These are phyloP conservation scores for Balearica regulorum DNA, from an alignment of 2,797 vertebrate genomes.

Conservation along the genomic window DNA sequence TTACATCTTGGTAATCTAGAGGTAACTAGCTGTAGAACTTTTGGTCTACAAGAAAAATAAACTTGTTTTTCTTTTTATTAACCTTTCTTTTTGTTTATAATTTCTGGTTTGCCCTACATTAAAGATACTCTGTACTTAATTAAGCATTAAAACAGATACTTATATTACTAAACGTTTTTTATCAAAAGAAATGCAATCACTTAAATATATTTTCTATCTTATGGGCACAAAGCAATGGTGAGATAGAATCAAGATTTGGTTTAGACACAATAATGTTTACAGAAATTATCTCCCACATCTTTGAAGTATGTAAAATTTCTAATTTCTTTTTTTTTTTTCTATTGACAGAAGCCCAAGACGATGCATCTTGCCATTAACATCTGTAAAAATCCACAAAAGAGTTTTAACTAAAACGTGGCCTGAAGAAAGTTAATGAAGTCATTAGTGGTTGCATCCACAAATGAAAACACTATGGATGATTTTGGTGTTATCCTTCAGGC, in stretches of 20 bases:
- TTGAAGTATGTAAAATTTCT: neutral
- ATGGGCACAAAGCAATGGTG: neutral
- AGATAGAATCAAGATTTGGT: neutral
- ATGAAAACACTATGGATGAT: neutral
- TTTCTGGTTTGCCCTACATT: neutral
- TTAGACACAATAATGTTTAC: neutral
- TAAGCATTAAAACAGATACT: neutral
- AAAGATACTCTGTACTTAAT: neutral
- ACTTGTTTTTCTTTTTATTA: neutral
- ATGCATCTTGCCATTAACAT: neutral
- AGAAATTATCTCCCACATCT: neutral
- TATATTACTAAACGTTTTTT: neutral
- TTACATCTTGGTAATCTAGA: neutral
- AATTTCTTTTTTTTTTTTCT: neutral
- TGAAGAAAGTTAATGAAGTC: neutral
- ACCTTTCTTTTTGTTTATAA: neutral
- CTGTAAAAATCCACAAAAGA: neutral
- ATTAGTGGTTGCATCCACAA: neutral
- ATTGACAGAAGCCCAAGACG: neutral
- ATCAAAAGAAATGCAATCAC: neutral
- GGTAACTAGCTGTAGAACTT: neutral
- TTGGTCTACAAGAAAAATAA: neutral
- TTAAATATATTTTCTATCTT: neutral
- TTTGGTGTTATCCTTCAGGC: constrained; percentile 12
- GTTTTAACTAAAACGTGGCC: neutral